Evolutionary conservation across 2,888 invertebrate species (phyloP).

Genomic region (Galerucella nymphaeae): DNA sequence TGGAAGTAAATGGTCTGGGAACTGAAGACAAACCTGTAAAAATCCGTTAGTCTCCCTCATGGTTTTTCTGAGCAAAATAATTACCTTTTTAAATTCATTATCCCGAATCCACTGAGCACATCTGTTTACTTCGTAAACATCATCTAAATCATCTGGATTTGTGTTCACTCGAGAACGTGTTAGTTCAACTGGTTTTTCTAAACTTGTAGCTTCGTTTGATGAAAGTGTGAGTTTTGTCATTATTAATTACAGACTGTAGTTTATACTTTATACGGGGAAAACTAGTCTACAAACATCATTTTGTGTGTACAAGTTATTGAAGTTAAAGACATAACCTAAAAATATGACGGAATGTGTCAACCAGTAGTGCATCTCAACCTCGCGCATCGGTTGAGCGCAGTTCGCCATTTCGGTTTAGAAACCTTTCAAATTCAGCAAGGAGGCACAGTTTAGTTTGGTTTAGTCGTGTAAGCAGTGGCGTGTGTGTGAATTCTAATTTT

Average conservation of each 20-base stretch:
- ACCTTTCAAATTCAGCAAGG: no score
- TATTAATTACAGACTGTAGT: not conserved
- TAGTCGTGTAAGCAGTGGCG: no score
- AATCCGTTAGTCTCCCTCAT: not conserved
- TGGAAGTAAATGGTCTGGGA: slow-evolving; percentile 83
- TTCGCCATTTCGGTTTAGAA: no score
- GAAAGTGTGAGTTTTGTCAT: slow-evolving; percentile 64
- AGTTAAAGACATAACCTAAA: not conserved
- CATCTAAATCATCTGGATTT: slow-evolving; percentile 60
- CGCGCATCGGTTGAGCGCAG: no score
- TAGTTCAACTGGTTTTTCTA: slow-evolving; percentile 66
- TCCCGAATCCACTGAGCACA: slow-evolving; percentile 78
- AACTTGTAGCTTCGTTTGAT: slow-evolving; percentile 68
- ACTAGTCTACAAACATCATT: not conserved
- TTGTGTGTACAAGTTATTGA: not conserved
- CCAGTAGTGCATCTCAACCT: no score
- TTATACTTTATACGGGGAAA: not conserved
- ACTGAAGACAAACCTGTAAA: slow-evolving; percentile 88
- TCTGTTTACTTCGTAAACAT: slow-evolving; percentile 70
- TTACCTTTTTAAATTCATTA: slow-evolving; percentile 75
- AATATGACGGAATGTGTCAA: no score
- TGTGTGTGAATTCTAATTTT: no score
- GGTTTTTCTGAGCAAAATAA: not conserved
- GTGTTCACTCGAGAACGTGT: slow-evolving; percentile 46
- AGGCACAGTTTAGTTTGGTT: no score